Evolutionary conservation across 2,888 invertebrate species (phyloP).

Genomic region (Athetis lepigone): DNA sequence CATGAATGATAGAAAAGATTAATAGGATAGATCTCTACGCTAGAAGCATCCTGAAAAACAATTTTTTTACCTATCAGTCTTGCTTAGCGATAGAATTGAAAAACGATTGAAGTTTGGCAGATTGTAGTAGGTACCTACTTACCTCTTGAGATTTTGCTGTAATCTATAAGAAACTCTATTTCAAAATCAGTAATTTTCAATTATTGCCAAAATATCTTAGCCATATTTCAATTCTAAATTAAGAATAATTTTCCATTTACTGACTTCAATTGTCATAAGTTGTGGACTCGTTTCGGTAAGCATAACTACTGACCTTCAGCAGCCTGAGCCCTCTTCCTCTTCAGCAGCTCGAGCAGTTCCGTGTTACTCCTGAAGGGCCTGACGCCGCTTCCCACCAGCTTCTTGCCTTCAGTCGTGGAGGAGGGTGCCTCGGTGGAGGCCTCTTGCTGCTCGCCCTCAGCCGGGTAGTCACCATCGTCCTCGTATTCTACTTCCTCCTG

Average conservation of each 20-base stretch:
- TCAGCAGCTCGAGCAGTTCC: constrained; percentile 93
- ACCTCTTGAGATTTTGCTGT: not conserved
- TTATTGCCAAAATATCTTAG: no score
- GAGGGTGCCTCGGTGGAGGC: constrained; percentile 89
- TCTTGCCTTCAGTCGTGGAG: constrained; percentile 93
- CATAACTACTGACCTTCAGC: constrained; percentile 85
- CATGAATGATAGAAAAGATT: no score
- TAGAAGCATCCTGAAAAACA: no score
- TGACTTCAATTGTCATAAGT: no score
- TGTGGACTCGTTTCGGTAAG: not conserved
- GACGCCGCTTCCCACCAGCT: constrained; percentile 92
- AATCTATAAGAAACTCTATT: not conserved
- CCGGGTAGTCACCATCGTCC: constrained; percentile 88
- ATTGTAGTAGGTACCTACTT: no score
- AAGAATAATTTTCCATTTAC: not conserved
- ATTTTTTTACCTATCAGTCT: no score
- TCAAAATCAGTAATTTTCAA: not conserved
- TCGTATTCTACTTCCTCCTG: constrained; percentile 90
- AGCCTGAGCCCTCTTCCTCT: constrained; percentile 93
- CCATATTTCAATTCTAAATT: no score
- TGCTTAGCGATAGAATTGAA: no score
- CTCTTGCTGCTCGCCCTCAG: constrained; percentile 84
- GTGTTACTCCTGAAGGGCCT: constrained; percentile 95
- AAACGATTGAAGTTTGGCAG: no score
- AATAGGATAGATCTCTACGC: no score